Conservation (phyloP, 2,113 vertebrate genomes). For the Nothocercus julius region DNA sequence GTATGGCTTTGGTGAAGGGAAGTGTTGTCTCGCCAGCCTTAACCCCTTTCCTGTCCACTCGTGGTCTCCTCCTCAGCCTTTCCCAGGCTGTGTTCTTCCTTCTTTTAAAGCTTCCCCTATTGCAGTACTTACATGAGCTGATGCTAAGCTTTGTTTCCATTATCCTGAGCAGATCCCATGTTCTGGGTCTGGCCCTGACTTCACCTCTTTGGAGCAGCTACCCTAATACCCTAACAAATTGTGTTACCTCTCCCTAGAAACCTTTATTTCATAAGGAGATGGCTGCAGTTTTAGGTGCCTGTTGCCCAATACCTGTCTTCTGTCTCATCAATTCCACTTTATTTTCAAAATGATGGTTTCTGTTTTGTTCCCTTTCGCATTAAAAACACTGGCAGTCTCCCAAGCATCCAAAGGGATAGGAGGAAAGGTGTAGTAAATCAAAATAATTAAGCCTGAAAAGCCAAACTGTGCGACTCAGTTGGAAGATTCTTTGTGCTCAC, state of each 20-base stretch:
- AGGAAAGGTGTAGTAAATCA: neutral
- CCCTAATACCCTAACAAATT: neutral
- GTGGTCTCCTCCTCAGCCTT: accelerated
- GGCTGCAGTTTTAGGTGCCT: neutral
- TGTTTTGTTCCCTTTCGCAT: neutral
- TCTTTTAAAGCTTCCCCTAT: neutral
- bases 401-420: neutral
- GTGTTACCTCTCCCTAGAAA: neutral
- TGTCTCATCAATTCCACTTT: neutral
- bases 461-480: neutral
- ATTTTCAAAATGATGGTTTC: neutral
- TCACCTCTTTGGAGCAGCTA: neutral
- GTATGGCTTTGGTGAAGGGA: neutral
- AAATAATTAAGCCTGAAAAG: neutral
- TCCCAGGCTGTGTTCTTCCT: neutral
- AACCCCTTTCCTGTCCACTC: neutral
- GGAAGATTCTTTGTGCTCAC: neutral
- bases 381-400: neutral
- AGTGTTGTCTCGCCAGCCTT: neutral
- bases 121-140: neutral
- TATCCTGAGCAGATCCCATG: accelerated
- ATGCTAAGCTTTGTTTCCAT: neutral
- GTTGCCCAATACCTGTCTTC: neutral
- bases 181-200: neutral
- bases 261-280: neutral